Conservation (phyloP, 2,888 invertebrate species). For the Eilema depressum region DNA sequence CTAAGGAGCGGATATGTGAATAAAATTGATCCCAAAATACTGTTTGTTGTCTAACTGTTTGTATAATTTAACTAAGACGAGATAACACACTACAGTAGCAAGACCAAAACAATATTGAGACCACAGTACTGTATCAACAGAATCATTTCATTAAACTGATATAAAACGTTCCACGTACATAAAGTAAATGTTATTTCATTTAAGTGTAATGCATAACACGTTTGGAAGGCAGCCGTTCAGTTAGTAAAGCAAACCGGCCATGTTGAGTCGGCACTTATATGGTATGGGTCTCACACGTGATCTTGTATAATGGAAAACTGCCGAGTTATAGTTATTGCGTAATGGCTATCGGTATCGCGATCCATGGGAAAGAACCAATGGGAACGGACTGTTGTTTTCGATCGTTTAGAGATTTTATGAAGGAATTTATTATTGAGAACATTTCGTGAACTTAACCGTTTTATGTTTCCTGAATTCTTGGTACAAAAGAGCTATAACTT, state of each 20-base stretch:
- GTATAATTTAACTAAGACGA: too few relatives aligned
- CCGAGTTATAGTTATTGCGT: conserved; percentile 47
- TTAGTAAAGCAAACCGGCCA: conserved; percentile 38
- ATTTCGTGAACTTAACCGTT: neutral
- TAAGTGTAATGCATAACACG: conserved; percentile 33
- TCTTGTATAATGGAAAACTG: conserved; percentile 44
- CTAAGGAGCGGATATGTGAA: neutral
- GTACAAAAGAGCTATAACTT: neutral
- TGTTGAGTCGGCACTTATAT: conserved; percentile 34
- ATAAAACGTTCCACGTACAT: conserved; percentile 11
- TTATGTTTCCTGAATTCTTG: neutral
- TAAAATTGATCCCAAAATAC: neutral
- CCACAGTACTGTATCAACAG: conserved; percentile 9
- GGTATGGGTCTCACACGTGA: conserved; percentile 35
- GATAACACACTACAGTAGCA: neutral
- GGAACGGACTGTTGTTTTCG: conserved; percentile 29
- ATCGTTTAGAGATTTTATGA: neutral
- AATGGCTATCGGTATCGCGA: conserved; percentile 37
- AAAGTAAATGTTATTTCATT: conserved; percentile 34
- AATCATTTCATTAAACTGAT: conserved; percentile 9
- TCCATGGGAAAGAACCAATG: conserved; percentile 39
- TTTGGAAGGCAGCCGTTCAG: conserved; percentile 30
- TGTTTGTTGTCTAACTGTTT: too few relatives aligned
- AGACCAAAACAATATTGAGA: neutral
- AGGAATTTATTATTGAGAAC: neutral